Percentiles rank a stretch among this genome's conserved stretches.
Evolutionary conservation across 2,113 vertebrate genomes (phyloP).

Genomic region (Synodontis membranacea): DNA sequence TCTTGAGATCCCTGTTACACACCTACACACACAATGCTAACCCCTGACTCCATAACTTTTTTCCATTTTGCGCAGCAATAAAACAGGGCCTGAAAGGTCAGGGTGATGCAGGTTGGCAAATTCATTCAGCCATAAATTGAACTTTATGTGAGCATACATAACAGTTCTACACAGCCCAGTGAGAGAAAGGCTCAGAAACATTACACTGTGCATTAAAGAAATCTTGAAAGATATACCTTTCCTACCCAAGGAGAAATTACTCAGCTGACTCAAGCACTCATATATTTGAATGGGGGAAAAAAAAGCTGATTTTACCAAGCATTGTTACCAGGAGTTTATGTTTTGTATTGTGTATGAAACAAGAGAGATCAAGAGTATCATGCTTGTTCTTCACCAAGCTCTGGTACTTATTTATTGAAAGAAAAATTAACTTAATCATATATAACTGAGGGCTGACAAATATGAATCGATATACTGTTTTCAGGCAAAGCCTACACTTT

Average conservation of each 20-base stretch:
- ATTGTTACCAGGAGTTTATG: conserved; percentile 2
- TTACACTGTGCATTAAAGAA: conserved; percentile 19
- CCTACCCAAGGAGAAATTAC: conserved; percentile 12
- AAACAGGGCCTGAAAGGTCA: conserved; percentile 45
- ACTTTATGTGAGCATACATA: conserved; percentile 37
- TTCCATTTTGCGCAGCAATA: conserved; percentile 24
- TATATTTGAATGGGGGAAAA: too few relatives aligned
- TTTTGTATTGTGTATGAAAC: background rate
- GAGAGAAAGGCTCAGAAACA: conserved; percentile 1
- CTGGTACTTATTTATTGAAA: background rate
- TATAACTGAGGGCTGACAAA: background rate
- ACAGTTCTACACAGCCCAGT: background rate
- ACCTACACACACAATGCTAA: conserved; percentile 32
- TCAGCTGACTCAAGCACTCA: background rate
- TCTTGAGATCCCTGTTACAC: conserved; percentile 21
- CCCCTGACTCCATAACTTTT: conserved; percentile 6
- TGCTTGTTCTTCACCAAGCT: background rate
- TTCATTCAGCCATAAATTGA: conserved; percentile 41
- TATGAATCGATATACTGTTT: background rate
- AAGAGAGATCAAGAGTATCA: background rate
- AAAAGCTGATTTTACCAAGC: background rate
- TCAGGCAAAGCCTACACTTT: background rate
- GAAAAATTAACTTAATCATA: background rate
- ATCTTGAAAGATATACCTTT: background rate
- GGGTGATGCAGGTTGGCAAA: conserved; percentile 34